Evolutionary conservation across 2,113 vertebrate genomes (phyloP).

Genomic region (Scytalopus superciliaris): DNA sequence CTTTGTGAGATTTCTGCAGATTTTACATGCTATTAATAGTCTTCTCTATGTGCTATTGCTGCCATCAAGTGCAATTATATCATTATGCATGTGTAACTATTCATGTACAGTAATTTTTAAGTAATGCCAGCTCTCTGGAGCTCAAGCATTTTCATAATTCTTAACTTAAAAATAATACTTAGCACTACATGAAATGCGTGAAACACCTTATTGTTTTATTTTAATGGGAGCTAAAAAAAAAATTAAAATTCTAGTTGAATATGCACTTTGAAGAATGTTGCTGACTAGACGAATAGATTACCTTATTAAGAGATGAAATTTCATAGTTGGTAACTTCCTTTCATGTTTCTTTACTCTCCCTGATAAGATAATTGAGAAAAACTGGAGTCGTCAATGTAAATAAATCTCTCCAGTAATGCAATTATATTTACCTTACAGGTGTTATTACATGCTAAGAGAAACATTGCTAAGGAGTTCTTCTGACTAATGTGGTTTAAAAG

Average conservation of each 20-base stretch:
- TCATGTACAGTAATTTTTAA: conserved; percentile 23
- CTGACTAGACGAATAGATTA: not conserved
- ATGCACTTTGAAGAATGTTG: not conserved
- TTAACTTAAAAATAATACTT: conserved; percentile 7
- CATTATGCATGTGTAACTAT: conserved; percentile 51
- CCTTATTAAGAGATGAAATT: not conserved
- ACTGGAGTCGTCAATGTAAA: not conserved
- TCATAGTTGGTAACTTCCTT: not conserved
- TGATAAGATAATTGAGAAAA: not conserved
- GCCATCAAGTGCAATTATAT: conserved; percentile 71
- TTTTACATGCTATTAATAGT: conserved; percentile 39
- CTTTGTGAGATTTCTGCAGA: not conserved
- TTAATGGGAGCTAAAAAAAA: conserved; percentile 4
- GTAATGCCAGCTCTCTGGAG: conserved; percentile 3
- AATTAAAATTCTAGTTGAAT: not conserved
- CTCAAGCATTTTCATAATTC: not conserved
- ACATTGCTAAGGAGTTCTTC: not conserved
- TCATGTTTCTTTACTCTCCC: not conserved
- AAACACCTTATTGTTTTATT: not conserved
- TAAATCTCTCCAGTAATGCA: not conserved
- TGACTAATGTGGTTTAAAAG: not conserved
- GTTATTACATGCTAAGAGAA: not conserved
- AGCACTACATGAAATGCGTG: not conserved
- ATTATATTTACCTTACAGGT: not conserved
- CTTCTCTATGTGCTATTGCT: conserved; percentile 59